Conservation (phyloP, 1,140 invertebrate species). For the Plutomurus gul region DNA sequence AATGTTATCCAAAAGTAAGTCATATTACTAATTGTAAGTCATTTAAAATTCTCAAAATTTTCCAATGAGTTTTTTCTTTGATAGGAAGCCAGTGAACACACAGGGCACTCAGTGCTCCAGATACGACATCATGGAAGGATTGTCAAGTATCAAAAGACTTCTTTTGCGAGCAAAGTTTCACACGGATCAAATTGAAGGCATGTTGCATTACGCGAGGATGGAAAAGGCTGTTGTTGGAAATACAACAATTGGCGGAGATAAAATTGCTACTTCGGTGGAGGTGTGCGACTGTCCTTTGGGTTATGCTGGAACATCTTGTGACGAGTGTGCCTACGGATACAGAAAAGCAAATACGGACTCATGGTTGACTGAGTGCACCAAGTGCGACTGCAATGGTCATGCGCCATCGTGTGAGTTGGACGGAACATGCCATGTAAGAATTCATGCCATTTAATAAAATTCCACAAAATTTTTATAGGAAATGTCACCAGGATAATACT, state of each 20-base stretch:
- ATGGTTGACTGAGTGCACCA: slow-evolving; percentile 70
- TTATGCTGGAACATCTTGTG: slow-evolving; percentile 80
- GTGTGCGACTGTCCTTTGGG: slow-evolving; percentile 63
- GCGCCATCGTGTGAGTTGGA: slow-evolving; percentile 78
- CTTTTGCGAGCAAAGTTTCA: slow-evolving; percentile 90
- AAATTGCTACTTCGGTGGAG: slow-evolving; percentile 39
- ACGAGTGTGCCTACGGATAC: slow-evolving; percentile 82
- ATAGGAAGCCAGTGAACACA: not conserved
- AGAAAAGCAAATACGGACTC: slow-evolving; percentile 62
- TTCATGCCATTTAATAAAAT: slow-evolving; percentile 30
- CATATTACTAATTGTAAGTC: not conserved
- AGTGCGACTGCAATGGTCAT: slow-evolving; percentile 89
- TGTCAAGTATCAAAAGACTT: slow-evolving; percentile 78
- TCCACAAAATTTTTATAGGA: not conserved
- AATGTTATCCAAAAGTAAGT: slow-evolving; percentile 37
- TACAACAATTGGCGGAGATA: not conserved
- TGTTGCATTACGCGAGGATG: slow-evolving; percentile 55
- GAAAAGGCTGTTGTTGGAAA: slow-evolving; percentile 28
- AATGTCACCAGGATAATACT: slow-evolving; percentile 4
- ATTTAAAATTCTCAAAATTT: not conserved
- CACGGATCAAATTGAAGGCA: slow-evolving; percentile 88
- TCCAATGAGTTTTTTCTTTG: not conserved
- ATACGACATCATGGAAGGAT: slow-evolving; percentile 78
- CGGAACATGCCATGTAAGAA: slow-evolving; percentile 75
- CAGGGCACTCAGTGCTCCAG: slow-evolving; percentile 68